Evolutionary conservation across 64 coral and sea anemone species (phyloP).

Genomic region (Montipora foliosa): DNA sequence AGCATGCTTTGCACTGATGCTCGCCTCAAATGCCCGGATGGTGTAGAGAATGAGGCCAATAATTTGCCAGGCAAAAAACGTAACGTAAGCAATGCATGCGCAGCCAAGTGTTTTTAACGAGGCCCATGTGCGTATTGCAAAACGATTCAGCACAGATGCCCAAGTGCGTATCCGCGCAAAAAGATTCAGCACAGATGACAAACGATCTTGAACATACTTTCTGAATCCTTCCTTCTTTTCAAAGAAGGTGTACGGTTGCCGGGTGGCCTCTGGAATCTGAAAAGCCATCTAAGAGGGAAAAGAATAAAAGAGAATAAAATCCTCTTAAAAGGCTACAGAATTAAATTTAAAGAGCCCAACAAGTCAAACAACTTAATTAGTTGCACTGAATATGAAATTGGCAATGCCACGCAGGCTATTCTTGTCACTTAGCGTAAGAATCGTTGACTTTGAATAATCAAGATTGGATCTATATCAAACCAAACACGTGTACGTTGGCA

Average conservation of each 20-base stretch:
- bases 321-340: too few species aligned
- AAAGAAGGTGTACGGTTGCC: neutral
- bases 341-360: too few species aligned
- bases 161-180: too few species aligned
- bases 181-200: too few species aligned
- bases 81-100: neutral
- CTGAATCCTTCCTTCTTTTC: neutral
- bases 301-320: neutral
- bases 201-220: neutral
- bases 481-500: too few species aligned
- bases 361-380: too few species aligned
- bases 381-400: too few species aligned
- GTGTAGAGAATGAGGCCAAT: conserved; percentile 27
- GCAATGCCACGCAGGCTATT: too few species aligned
- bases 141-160: too few species aligned
- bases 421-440: too few species aligned
- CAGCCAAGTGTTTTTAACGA: neutral
- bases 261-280: neutral
- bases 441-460: too few species aligned
- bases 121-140: neutral
- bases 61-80: conserved; percentile 13
- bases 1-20: neutral
- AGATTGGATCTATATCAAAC: too few species aligned
- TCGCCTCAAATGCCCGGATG: conserved; percentile 15
- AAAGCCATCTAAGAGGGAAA: neutral